Conservation (phyloP, 2,797 vertebrate species). For the Onychomys leucogaster region DNA sequence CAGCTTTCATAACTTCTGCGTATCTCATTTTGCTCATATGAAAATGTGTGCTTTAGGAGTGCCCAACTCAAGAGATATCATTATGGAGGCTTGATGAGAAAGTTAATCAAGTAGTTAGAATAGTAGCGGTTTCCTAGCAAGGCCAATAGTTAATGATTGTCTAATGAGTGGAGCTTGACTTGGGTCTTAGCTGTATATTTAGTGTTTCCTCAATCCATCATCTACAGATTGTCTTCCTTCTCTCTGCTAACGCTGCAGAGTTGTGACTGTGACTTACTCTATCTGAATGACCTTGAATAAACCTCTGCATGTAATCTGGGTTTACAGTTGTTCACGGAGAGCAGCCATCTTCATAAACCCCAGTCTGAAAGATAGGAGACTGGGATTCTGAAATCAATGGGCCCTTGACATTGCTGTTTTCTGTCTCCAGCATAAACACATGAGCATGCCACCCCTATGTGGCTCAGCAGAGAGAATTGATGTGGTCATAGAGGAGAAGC, state of each 20-base stretch:
- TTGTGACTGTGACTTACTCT: neutral
- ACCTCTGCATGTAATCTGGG: neutral
- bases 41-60: neutral
- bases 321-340: neutral
- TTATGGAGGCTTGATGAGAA: slow-evolving; percentile 23
- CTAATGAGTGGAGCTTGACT: neutral
- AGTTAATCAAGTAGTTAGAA: slow-evolving; percentile 45
- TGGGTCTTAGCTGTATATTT: neutral
- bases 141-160: neutral
- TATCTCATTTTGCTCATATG: slow-evolving; percentile 21
- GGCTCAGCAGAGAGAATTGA: neutral
- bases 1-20: neutral
- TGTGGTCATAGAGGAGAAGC: neutral
- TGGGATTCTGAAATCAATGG: neutral
- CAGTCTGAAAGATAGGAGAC: neutral
- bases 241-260: neutral
- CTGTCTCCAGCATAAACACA: neutral
- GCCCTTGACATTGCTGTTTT: neutral
- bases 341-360: neutral
- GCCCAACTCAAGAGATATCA: neutral
- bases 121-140: neutral
- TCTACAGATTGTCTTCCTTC: neutral
- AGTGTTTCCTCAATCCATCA: neutral
- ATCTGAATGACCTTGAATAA: neutral
- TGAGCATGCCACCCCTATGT: neutral